These are phyloP conservation scores for Meganola albula DNA, from an alignment of 2,888 invertebrate species.

Conservation along the genomic window DNA sequence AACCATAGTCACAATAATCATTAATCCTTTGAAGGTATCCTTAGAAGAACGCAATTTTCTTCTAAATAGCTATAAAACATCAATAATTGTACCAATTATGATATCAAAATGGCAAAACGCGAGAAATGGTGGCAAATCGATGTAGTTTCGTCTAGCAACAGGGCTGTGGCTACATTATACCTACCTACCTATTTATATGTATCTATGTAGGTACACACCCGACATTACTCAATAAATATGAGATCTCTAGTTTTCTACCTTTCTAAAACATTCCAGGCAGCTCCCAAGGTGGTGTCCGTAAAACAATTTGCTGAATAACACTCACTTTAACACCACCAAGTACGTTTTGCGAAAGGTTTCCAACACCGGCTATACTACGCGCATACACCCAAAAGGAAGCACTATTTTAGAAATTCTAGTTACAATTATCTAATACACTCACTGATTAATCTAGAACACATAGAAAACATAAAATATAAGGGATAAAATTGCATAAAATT, in stretches of 20 bases:
- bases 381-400: slow-evolving; percentile 37
- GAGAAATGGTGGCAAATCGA: slow-evolving; percentile 49
- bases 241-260: slow-evolving; percentile 29
- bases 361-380: slow-evolving; percentile 38
- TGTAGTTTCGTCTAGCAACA: slow-evolving; percentile 57
- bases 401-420: slow-evolving; percentile 12
- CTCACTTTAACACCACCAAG: slow-evolving; percentile 30
- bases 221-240: slow-evolving; percentile 32
- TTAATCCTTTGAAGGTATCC: too few species aligned
- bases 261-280: slow-evolving; percentile 14
- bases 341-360: slow-evolving; percentile 37
- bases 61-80: too few species aligned
- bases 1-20: too few species aligned
- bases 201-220: slow-evolving; percentile 29
- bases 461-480: slow-evolving; percentile 22
- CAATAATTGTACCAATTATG: too few species aligned
- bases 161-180: slow-evolving; percentile 56
- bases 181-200: slow-evolving; percentile 33
- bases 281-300: slow-evolving; percentile 26
- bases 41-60: too few species aligned
- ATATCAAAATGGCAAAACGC: slow-evolving; percentile 26
- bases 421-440: slow-evolving; percentile 8
- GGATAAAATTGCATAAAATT: slow-evolving; percentile 35
- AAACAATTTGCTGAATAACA: slow-evolving; percentile 33
- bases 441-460: slow-evolving; percentile 12